Conservation (phyloP, 2,797 vertebrate genomes). For the Rhodeus uyekii region DNA sequence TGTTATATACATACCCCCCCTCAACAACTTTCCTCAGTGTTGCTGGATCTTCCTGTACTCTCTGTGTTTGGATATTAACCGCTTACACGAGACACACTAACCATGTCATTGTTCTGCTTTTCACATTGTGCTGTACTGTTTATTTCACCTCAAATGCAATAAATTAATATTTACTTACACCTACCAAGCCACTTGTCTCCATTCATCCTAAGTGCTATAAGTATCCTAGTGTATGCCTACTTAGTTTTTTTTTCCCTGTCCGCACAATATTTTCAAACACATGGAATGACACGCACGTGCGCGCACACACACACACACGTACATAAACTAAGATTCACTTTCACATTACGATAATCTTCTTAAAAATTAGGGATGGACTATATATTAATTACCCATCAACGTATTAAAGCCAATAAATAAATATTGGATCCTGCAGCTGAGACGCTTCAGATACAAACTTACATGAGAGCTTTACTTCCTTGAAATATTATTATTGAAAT, state of each 20-base stretch:
- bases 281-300: too few relatives aligned
- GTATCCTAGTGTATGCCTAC: background rate
- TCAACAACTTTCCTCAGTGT: slow-evolving; percentile 58
- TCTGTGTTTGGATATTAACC: slow-evolving; percentile 55
- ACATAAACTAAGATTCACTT: too few relatives aligned
- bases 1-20: slow-evolving; percentile 55
- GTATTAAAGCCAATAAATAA: too few relatives aligned
- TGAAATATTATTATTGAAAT: too few relatives aligned
- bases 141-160: background rate
- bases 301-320: background rate
- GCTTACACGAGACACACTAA: slow-evolving; percentile 11
- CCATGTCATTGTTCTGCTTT: background rate
- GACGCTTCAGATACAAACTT: too few relatives aligned
- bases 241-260: background rate
- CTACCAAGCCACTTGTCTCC: background rate
- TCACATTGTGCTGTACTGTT: background rate
- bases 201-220: background rate
- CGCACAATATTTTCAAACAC: background rate
- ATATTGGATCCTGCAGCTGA: too few relatives aligned
- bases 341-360: too few relatives aligned
- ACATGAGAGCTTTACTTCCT: too few relatives aligned
- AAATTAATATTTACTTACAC: background rate
- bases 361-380: too few relatives aligned
- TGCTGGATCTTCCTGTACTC: slow-evolving; percentile 56
- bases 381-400: too few relatives aligned